phyloP scores from a whole-genome alignment of 92 coral and sea anemone species.

The Paragorgia papillata region DNA sequence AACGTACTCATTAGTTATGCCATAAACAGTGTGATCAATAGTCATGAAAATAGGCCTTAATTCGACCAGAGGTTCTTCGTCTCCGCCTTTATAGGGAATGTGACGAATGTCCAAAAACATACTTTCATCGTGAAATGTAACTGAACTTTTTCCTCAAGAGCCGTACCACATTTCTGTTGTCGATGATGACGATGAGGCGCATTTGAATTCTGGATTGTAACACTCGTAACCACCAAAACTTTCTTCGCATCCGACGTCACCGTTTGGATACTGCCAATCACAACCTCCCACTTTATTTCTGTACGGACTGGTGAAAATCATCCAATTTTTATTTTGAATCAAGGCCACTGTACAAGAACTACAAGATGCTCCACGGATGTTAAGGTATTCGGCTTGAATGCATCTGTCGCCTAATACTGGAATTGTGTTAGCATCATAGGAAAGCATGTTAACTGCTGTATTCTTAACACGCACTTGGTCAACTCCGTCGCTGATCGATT shows the following conservation, averaged over 20 bases:
- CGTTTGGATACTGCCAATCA: slow-evolving; percentile 10
- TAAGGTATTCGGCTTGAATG: background rate
- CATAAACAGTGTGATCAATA: too few relatives aligned
- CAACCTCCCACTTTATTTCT: background rate
- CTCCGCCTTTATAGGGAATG: too few relatives aligned
- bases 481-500: slow-evolving; percentile 4
- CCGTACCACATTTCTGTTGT: slow-evolving; percentile 9
- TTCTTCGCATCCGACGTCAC: background rate
- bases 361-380: slow-evolving; percentile 4
- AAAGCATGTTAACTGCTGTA: background rate
- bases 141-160: too few relatives aligned
- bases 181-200: slow-evolving; percentile 7
- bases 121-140: too few relatives aligned
- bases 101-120: too few relatives aligned
- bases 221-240: slow-evolving; percentile 4
- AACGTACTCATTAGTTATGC: too few relatives aligned
- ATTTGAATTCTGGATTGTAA: background rate
- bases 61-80: too few relatives aligned
- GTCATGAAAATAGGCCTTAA: too few relatives aligned
- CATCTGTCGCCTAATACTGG: background rate
- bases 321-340: background rate
- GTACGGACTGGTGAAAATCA: background rate
- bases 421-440: background rate
- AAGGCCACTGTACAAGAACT: background rate
- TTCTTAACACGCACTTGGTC: background rate